Evolutionary conservation across 2,888 invertebrate species (phyloP).

Genomic region (Campoletis raptor): DNA sequence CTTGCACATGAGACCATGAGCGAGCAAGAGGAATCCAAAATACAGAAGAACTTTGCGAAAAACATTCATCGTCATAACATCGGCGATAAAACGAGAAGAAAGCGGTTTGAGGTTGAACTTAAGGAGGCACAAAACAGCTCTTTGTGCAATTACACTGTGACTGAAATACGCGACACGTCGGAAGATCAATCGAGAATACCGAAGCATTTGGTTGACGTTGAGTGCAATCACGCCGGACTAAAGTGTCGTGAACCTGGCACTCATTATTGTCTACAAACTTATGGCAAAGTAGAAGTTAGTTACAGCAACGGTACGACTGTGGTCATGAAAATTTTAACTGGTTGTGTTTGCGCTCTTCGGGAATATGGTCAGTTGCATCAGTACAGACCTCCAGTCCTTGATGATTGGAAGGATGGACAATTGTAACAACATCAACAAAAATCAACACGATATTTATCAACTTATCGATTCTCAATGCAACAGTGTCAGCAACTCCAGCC

Average conservation of each 20-base stretch:
- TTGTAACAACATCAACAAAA: neutral
- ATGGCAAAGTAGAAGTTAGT: slow-evolving; percentile 69
- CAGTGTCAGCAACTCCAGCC: neutral
- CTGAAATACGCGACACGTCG: slow-evolving; percentile 68
- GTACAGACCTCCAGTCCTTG: neutral
- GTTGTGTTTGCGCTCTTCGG: slow-evolving; percentile 74
- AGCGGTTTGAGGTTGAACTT: slow-evolving; percentile 70
- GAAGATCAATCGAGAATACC: slow-evolving; percentile 66
- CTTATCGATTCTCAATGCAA: neutral
- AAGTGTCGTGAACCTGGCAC: slow-evolving; percentile 68
- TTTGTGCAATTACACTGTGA: slow-evolving; percentile 75
- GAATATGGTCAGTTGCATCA: slow-evolving; percentile 16
- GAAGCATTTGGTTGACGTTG: slow-evolving; percentile 72
- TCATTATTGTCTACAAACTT: slow-evolving; percentile 77
- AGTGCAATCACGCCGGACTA: slow-evolving; percentile 73
- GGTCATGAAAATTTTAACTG: slow-evolving; percentile 71
- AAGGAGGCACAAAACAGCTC: slow-evolving; percentile 73
- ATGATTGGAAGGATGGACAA: slow-evolving; percentile 3
- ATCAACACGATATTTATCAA: neutral
- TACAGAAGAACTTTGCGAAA: slow-evolving; percentile 4
- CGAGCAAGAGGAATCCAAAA: slow-evolving; percentile 16
- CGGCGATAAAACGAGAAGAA: slow-evolving; percentile 14
- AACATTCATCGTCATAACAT: slow-evolving; percentile 10
- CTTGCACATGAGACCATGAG: slow-evolving; percentile 23
- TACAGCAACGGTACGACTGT: slow-evolving; percentile 34